phyloP scores from a whole-genome alignment of 2,113 vertebrate genomes.

The Ondatra zibethicus region DNA sequence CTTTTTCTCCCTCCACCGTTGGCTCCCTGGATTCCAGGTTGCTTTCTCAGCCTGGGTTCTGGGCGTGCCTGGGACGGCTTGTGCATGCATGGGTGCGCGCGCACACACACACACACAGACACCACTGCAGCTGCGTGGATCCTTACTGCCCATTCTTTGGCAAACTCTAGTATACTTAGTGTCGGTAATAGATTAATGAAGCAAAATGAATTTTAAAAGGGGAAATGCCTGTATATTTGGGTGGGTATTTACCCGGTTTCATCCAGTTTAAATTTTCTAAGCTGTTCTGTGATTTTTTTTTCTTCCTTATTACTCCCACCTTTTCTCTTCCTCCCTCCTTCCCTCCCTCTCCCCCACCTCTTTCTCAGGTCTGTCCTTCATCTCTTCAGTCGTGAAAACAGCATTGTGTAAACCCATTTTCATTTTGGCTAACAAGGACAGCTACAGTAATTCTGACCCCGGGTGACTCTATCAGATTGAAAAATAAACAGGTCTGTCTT shows the following conservation, averaged over 20 bases:
- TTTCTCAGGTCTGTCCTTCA: neutral
- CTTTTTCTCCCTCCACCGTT: constrained; percentile 65
- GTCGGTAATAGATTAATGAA: constrained; percentile 52
- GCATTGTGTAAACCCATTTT: constrained; percentile 24
- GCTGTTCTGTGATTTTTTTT: neutral
- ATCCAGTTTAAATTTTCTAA: constrained; percentile 38
- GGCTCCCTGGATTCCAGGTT: constrained; percentile 67
- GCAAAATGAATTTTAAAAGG: neutral
- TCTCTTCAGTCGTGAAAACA: neutral
- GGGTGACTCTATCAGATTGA: neutral
- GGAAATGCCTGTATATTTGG: neutral
- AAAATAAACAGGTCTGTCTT: neutral
- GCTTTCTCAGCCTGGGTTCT: neutral
- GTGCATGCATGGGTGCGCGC: no score
- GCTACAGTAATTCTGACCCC: constrained; percentile 13
- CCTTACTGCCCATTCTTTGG: constrained; percentile 22
- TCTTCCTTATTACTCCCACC: neutral
- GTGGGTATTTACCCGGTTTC: neutral
- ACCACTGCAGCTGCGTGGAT: constrained; percentile 1
- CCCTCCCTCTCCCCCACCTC: neutral
- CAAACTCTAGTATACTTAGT: constrained; percentile 14
- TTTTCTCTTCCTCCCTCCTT: no score
- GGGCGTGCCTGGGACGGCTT: neutral
- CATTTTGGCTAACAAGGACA: constrained; percentile 31
- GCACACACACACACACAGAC: neutral